Base-by-base conservation (phyloP, 2,888 invertebrate species). In the Stegophylla sp. region DNA sequence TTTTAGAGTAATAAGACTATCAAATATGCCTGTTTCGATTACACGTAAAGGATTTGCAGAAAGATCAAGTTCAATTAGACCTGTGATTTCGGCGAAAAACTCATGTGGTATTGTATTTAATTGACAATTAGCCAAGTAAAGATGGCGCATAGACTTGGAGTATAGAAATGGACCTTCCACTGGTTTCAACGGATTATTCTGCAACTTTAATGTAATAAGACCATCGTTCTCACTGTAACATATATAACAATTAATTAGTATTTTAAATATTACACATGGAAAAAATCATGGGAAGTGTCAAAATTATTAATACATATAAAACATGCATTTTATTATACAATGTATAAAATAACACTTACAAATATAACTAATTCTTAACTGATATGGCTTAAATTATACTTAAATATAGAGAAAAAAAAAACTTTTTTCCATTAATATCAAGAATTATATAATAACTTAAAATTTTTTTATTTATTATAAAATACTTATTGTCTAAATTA, bases 41-140 rank as follows among this genome's bases (percentile, higher is more conserved):
- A 86, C 86, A 82, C 87, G 86, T 0, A 92, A 87, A 3, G 92
- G 91, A 86, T 92, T 92, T 82, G 90, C 88, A 5, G 92, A 92
- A 15, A 92, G 86, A 85, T 92, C 92, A n/a, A 92, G 86, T n/a
- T 89, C 90, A 82, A 89, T 91, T 26, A 92, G 86, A 15, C 91
- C 88, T 0, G 91, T 90, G 63, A 91, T 88, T 84, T 92, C 91
- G 83, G 89, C 88, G 86, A 92, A 92, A 85, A 92, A 92, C 81
- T 89, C 88, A 7, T 88, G 86, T 85, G 90, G 90, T 84, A 92
- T 88, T 63, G 85, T 85, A 23, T 88, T 88, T 45, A 92, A 87
- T 72, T 89, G 89, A 86, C 92, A 0, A 81, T 88, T 89, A 86
- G 90, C 91, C 84, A 92, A 88, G 85, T 92, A 92, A 82, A 92